Evolutionary conservation across 2,888 invertebrate species (phyloP).

Genomic region (Parnassius glacialis): DNA sequence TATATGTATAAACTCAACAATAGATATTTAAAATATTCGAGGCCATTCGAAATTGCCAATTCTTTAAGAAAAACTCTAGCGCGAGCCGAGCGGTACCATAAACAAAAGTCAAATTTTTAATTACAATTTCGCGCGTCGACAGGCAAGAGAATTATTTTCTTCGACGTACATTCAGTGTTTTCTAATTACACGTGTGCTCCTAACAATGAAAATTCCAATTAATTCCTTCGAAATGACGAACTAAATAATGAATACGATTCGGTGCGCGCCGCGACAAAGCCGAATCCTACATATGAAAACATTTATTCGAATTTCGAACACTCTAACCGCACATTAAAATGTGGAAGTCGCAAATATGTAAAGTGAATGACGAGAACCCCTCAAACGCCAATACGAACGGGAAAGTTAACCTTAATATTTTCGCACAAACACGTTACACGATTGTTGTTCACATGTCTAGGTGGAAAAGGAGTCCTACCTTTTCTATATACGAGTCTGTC

Average conservation of each 20-base stretch:
- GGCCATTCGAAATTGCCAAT: not conserved
- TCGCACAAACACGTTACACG: too few species aligned
- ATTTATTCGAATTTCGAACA: slow-evolving; percentile 49
- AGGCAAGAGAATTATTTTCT: slow-evolving; percentile 50
- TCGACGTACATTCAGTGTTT: slow-evolving; percentile 47
- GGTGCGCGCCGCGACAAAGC: slow-evolving; percentile 49
- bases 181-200: slow-evolving; percentile 66
- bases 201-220: slow-evolving; percentile 71
- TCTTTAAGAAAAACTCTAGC: slow-evolving; percentile 13
- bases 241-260: slow-evolving; percentile 48
- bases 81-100: slow-evolving; percentile 27
- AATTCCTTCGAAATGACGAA: slow-evolving; percentile 57
- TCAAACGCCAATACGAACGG: slow-evolving; percentile 56
- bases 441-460: too few species aligned
- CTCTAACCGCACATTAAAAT: slow-evolving; percentile 63
- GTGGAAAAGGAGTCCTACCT: too few species aligned
- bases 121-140: slow-evolving; percentile 34
- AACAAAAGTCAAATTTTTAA: slow-evolving; percentile 41
- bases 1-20: too few species aligned
- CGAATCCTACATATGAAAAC: slow-evolving; percentile 42
- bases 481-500: too few species aligned
- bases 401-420: slow-evolving; percentile 28
- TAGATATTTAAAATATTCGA: not conserved
- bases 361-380: slow-evolving; percentile 43
- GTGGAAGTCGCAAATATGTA: slow-evolving; percentile 63